Conservation (phyloP, 2,888 invertebrate species). For the Nymphalis c-album region DNA sequence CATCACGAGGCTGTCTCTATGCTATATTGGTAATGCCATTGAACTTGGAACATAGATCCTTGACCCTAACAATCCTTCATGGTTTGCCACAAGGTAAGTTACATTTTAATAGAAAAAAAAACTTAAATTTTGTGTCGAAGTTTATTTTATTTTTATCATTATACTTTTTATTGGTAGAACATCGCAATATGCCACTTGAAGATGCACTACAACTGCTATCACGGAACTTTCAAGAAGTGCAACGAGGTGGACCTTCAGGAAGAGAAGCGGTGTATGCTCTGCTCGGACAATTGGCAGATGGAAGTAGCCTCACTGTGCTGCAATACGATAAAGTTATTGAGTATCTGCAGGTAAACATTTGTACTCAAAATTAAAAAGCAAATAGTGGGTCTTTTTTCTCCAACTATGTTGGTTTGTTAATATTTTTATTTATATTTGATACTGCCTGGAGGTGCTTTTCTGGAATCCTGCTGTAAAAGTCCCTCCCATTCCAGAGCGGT, state of each 20-base stretch:
- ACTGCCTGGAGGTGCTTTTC: too few species aligned
- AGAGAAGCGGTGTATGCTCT: slow-evolving; percentile 86
- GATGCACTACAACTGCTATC: slow-evolving; percentile 91
- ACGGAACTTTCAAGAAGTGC: slow-evolving; percentile 84
- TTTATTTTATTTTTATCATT: background rate
- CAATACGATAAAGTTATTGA: slow-evolving; percentile 90
- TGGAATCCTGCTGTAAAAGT: too few species aligned
- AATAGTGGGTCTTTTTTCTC: too few species aligned
- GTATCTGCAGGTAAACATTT: slow-evolving; percentile 63
- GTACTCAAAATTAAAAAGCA: too few species aligned
- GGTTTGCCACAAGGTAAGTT: slow-evolving; percentile 91
- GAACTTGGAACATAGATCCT: slow-evolving; percentile 91
- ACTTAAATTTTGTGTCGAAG: too few species aligned
- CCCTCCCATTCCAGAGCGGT: too few species aligned
- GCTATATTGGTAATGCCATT: slow-evolving; percentile 92
- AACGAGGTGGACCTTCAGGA: slow-evolving; percentile 75
- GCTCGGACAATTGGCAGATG: slow-evolving; percentile 91
- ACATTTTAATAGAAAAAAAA: too few species aligned
- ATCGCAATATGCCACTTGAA: slow-evolving; percentile 97
- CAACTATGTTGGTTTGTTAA: too few species aligned
- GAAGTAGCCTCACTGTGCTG: slow-evolving; percentile 86
- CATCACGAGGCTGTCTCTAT: slow-evolving; percentile 93
- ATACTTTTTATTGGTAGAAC: slow-evolving; percentile 81
- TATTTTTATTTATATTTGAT: too few species aligned
- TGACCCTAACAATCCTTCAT: slow-evolving; percentile 94